These are phyloP conservation scores for Charadrius vociferus DNA, from an alignment of 2,113 vertebrate species.

Conservation along the genomic window DNA sequence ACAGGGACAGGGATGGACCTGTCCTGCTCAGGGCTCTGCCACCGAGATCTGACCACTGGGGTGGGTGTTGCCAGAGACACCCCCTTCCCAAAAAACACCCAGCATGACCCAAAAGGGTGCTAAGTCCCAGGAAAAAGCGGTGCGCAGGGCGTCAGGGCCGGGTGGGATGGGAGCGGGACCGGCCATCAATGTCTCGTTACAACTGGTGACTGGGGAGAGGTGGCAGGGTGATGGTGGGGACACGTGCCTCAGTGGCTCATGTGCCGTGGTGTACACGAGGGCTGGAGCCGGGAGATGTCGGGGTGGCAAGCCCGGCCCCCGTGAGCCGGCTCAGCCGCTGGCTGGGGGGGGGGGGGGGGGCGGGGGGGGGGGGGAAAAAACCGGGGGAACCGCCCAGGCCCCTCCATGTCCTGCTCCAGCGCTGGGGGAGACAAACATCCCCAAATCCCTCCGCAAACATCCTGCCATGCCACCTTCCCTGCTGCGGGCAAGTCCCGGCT, in stretches of 20 bases:
- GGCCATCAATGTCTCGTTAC: background rate
- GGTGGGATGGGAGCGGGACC: rapidly evolving
- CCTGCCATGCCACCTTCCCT: rapidly evolving
- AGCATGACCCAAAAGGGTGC: background rate
- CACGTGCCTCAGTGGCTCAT: rapidly evolving
- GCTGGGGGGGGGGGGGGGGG: too few species aligned
- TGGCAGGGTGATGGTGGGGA: background rate
- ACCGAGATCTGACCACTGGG: background rate
- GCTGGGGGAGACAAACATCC: background rate
- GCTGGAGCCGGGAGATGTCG: background rate
- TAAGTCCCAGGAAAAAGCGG: background rate
- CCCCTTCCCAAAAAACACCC: background rate
- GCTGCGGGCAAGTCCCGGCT: rapidly evolving
- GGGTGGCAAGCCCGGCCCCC: background rate
- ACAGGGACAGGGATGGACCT: background rate
- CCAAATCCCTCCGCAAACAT: background rate
- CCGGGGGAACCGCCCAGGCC: background rate
- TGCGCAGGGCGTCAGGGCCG: rapidly evolving
- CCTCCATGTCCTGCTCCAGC: background rate
- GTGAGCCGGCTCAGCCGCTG: background rate
- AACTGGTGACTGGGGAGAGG: background rate
- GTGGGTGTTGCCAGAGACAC: background rate
- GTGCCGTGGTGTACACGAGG: background rate
- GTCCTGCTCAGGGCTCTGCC: background rate
- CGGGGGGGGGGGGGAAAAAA: too few species aligned